A percentile compares a stretch with the other conserved stretches of the same genome.
Conservation (phyloP, 2,113 vertebrate species). For the Albula goreensis region DNA sequence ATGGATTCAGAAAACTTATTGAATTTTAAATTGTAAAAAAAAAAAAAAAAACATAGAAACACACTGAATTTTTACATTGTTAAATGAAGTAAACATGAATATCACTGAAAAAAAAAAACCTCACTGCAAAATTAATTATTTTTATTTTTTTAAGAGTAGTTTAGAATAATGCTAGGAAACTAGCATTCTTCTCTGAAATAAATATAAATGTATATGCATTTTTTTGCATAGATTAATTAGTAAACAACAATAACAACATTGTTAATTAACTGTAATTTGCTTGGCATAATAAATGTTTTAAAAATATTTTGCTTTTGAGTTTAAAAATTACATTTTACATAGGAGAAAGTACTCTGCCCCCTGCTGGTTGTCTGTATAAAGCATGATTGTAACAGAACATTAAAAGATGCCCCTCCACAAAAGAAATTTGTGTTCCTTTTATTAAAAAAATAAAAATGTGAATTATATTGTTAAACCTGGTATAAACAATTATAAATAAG, state of each 20-base stretch:
- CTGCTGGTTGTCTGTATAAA: slow-evolving; percentile 70
- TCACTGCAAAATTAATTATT: neutral
- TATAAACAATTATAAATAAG: neutral
- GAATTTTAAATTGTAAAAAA: slow-evolving; percentile 53
- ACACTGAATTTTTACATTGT: neutral
- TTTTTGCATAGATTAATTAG: neutral
- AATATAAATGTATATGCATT: neutral
- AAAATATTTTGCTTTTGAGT: slow-evolving; percentile 11
- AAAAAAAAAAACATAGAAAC: slow-evolving; percentile 51
- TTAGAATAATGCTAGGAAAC: neutral
- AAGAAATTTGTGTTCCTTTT: neutral
- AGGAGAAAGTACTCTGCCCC: slow-evolving; percentile 67
- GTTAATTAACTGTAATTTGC: slow-evolving; percentile 21
- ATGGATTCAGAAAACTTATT: slow-evolving; percentile 54
- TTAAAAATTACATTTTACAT: neutral
- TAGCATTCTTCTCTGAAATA: too few species aligned
- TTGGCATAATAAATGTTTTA: slow-evolving; percentile 28
- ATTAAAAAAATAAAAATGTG: neutral
- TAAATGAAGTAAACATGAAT: neutral
- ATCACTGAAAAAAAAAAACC: neutral
- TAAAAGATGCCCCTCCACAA: neutral
- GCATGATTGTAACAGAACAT: slow-evolving; percentile 26
- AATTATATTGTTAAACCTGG: neutral
- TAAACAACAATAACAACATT: neutral
- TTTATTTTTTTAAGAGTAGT: neutral